Percentiles rank a stretch among this genome's conserved stretches.
These are phyloP conservation scores for Melanogrammus aeglefinus DNA, from an alignment of 2,797 vertebrate species.

Conservation along the genomic window DNA sequence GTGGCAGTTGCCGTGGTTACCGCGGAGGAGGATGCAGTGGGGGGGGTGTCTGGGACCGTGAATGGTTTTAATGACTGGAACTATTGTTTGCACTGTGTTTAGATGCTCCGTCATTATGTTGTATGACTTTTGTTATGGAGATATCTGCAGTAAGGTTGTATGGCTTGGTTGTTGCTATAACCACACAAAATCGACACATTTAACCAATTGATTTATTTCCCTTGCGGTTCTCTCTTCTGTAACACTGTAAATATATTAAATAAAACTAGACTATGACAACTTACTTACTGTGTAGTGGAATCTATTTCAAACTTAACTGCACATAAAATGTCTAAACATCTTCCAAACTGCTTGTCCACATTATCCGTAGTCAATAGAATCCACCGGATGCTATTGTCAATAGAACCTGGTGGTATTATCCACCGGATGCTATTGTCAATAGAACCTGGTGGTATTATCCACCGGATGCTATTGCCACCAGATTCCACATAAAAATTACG, in stretches of 20 bases:
- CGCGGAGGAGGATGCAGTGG: neutral
- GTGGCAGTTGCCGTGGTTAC: neutral
- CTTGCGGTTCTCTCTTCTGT: constrained; percentile 27
- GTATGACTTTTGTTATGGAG: constrained; percentile 3
- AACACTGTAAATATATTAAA: constrained; percentile 67
- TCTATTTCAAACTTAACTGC: neutral
- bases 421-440: too few relatives aligned
- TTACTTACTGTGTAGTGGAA: neutral
- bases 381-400: too few relatives aligned
- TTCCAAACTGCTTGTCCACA: constrained; percentile 23
- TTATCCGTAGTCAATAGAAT: neutral
- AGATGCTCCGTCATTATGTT: neutral
- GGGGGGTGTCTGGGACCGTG: neutral
- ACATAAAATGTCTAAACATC: neutral
- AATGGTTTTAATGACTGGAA: neutral
- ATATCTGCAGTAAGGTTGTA: neutral
- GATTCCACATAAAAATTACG: neutral
- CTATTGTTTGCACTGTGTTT: neutral
- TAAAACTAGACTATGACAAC: constrained; percentile 48
- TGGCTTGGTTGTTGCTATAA: constrained; percentile 22
- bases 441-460: too few relatives aligned
- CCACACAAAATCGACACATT: constrained; percentile 51
- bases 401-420: too few relatives aligned
- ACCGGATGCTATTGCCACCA: neutral
- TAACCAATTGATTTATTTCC: constrained; percentile 43